Base-by-base conservation (phyloP, 2,888 invertebrate species). In the Ametastegia equiseti region DNA sequence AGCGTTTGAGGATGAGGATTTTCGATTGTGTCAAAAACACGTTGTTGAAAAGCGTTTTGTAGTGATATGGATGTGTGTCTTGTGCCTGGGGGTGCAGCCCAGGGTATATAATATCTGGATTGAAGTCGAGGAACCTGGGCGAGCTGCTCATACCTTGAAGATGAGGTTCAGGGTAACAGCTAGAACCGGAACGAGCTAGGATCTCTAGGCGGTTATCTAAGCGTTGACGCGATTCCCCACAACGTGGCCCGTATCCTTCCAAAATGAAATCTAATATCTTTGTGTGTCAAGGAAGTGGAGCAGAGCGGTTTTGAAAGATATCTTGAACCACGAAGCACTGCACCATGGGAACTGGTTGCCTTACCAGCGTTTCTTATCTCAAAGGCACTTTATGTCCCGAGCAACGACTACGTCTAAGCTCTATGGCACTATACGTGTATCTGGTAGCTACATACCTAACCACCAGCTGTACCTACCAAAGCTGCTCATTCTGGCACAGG, bases 211-310 rank as follows among this genome's bases (percentile, higher is more conserved):
- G 75, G 75, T 75, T 54, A 75, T 75, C 75, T 54, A 15, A 45
- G 33, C 36, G 75, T 75, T 42, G 45, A 27, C 30, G 50, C 75
- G 75, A 33, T 71, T 71, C 27, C 33, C 30, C 19, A 30, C 39
- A n/a, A n/a, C n/a, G n/a, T n/a, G 45, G 45, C 15, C 42, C 50
- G 54, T 75, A 75, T 50, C 36, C 75, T 75, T 54, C 54, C 33
- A 36, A 75, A 75, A 50, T 75, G 75, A 75, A 75, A 75, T 75
- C 54, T 54, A 75, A 54, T 75, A 75, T 27, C 54, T 36, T 50
- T 75, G 54, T 75, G 36, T 54, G n/a, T 75, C 50, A 27, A n/a
- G 13, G n/a, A 71, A 71, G 71, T 71, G 45, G 71, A 71, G 71
- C 71, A 71, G 15, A 47, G 36, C 27, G 67, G 19, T 71, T 71